Evolutionary conservation across 2,888 invertebrate species (phyloP), one percentile per base, ranked within the genome.

Genomic region (Hypomecis punctinalis): DNA sequence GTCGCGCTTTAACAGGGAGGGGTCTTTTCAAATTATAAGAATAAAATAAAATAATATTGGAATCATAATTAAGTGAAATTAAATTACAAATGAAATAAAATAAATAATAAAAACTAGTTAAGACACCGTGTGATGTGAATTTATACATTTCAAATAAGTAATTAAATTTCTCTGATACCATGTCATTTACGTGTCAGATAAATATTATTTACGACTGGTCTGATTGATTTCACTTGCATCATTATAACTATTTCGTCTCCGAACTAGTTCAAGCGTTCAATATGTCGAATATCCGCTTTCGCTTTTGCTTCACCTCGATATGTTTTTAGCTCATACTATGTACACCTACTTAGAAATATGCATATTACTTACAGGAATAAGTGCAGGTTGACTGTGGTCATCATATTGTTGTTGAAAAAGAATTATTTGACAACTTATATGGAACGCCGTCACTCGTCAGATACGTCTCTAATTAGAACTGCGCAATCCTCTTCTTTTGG

Each of bases 221-320:
- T 69, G 68, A 74, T 72, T 74, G 61, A 76, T 81, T 77, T 76
- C 71, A 76, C 72, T 75, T 74, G 70, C 66, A 70, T 72, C 66
- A 71, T 48, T 61, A 37, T 55, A 71, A 63, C 61, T 59, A 66
- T 69, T 77, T 76, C 68, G 74, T 70, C 55, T 71, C 68, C 64
- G 68, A 84, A 84, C 83, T 84, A 82, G 82, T 78, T 78, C 81
- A 78, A 72, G 71, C 66, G 73, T 75, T 76, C 78, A 74, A 80
- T 76, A 55, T 76, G 78, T 81, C 76, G 67, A 71, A 68, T 51
- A 56, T 36, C 56, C 71, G 62, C 80, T 84, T 82, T 84, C 81
- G 80, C 86, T 89, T 87, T 88, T 83, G 75, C 80, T 39, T 61
- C 64, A 63, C 64, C 65, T 64, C 60, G 64, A 61, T 65, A 35